Percentiles rank a stretch among this genome's conserved stretches.
Evolutionary conservation across 1,140 invertebrate species (phyloP).

Genomic region (Euura lappo): DNA sequence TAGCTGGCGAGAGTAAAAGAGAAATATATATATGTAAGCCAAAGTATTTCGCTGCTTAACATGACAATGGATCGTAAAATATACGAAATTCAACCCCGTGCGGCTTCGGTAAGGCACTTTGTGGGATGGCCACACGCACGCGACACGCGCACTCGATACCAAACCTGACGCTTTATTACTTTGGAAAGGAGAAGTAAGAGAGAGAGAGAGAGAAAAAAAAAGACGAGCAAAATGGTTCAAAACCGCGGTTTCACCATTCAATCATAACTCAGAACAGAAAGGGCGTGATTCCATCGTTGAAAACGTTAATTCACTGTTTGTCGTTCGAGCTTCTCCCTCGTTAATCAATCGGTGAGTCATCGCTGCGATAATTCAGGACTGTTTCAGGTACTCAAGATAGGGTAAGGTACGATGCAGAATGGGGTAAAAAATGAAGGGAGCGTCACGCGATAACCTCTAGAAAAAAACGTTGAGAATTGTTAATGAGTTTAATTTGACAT

Average conservation of each 20-base stretch:
- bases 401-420: background rate
- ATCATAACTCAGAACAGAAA: too few relatives aligned
- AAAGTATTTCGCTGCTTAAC: slow-evolving; percentile 18
- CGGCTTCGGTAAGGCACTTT: background rate
- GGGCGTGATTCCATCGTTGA: too few relatives aligned
- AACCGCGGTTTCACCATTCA: too few relatives aligned
- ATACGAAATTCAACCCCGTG: slow-evolving; percentile 13
- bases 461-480: background rate
- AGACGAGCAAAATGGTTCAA: background rate
- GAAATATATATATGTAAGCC: too few relatives aligned
- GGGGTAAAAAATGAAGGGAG: background rate
- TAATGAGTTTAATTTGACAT: background rate
- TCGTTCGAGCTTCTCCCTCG: too few relatives aligned
- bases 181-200: too few relatives aligned
- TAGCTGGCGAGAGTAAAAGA: too few relatives aligned
- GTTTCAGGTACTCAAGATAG: background rate
- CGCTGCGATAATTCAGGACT: background rate
- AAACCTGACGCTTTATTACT: too few relatives aligned
- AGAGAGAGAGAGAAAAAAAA: background rate
- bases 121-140: background rate
- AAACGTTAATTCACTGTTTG: too few relatives aligned
- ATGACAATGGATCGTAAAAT: slow-evolving; percentile 31
- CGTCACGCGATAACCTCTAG: background rate
- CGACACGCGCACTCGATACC: background rate
- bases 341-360: background rate